A percentile compares a stretch with the other conserved stretches of the same genome.
Conservation (phyloP, 2,113 vertebrate genomes). For the Herpetotheres cachinnans region DNA sequence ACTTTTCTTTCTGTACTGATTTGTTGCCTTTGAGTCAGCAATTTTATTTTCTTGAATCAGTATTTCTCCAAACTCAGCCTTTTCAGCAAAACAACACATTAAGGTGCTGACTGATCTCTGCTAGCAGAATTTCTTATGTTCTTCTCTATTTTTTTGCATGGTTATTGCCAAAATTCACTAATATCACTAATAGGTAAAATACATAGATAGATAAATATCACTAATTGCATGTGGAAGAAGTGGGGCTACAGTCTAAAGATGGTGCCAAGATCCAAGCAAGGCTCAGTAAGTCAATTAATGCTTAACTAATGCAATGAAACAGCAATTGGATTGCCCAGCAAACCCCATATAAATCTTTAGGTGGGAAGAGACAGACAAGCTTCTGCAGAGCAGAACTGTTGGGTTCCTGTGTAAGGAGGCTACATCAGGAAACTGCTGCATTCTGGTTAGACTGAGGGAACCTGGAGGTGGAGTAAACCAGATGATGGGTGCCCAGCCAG, state of each 20-base stretch:
- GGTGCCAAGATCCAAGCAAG: background rate
- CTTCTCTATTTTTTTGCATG: background rate
- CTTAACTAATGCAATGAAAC: background rate
- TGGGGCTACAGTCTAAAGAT: background rate
- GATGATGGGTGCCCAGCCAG: background rate
- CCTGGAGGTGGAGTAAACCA: background rate
- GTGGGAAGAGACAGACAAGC: background rate
- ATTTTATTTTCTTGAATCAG: background rate
- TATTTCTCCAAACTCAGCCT: background rate
- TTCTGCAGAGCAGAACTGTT: background rate
- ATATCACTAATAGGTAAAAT: background rate
- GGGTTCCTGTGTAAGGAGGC: background rate
- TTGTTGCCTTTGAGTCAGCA: background rate
- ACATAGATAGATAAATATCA: background rate
- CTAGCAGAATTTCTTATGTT: background rate
- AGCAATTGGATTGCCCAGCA: background rate
- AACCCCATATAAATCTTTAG: background rate
- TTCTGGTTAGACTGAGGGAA: background rate
- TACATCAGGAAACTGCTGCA: background rate
- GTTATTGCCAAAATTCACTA: background rate
- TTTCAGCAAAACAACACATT: background rate
- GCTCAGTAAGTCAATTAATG: background rate
- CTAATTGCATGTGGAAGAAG: background rate
- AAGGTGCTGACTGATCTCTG: background rate
- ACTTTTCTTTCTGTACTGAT: background rate